Conservation (phyloP, 2,797 vertebrate genomes). For the Salmo trutta region DNA sequence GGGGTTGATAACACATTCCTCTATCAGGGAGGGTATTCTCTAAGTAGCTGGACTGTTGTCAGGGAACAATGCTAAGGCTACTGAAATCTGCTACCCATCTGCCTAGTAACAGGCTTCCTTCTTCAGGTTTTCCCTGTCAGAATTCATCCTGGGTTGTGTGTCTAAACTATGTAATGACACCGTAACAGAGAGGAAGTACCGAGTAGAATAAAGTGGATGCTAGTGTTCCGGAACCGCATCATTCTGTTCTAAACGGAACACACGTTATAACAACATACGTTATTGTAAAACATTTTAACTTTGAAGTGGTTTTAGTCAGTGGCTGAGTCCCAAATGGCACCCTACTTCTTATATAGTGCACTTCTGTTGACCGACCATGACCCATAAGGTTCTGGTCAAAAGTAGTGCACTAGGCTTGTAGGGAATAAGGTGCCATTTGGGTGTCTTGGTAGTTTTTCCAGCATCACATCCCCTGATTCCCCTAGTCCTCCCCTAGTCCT, state of each 20-base stretch:
- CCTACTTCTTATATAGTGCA: neutral
- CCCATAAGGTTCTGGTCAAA: neutral
- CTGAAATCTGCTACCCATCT: conserved; percentile 59
- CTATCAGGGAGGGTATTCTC: conserved; percentile 68
- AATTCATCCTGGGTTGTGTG: neutral
- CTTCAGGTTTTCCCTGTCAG: conserved; percentile 33
- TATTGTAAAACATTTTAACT: too few relatives aligned
- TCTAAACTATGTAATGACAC: conserved; percentile 21
- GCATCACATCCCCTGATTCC: conserved; percentile 23
- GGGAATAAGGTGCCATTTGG: neutral
- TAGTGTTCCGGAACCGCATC: neutral
- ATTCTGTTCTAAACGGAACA: neutral
- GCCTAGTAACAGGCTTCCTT: conserved; percentile 55
- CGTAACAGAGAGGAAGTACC: conserved; percentile 13
- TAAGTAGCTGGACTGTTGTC: conserved; percentile 66
- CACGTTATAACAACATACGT: conserved; percentile 14
- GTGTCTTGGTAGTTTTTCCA: neutral
- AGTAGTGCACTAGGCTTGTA: neutral
- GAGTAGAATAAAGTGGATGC: neutral
- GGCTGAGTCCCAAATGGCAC: neutral
- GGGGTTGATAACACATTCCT: conserved; percentile 70
- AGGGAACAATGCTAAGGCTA: conserved; percentile 64
- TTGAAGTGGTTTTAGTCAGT: conserved; percentile 2
- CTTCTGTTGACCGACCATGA: neutral
- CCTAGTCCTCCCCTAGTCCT: conserved; percentile 31